phyloP scores from a whole-genome alignment of 2,888 invertebrate species.

The Megalurothrips usitatus region DNA sequence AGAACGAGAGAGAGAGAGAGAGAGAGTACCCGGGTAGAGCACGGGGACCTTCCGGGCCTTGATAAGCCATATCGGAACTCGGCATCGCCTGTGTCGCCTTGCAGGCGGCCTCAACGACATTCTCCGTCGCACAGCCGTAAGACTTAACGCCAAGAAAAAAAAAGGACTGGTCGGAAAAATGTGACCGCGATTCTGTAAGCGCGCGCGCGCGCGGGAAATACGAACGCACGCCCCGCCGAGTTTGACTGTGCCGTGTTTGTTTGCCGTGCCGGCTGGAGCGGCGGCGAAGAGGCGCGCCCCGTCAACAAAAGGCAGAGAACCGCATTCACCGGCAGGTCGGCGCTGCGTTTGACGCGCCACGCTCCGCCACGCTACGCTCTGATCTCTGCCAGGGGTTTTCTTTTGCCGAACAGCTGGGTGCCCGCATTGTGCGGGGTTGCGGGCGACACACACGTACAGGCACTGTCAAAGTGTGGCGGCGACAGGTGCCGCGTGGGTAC shows the following conservation, averaged over 20 bases:
- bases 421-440: neutral
- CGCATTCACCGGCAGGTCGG: neutral
- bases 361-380: neutral
- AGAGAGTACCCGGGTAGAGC: no score
- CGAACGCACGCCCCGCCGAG: no score
- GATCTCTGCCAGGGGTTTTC: neutral
- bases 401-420: neutral
- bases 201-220: no score
- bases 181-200: no score
- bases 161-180: no score
- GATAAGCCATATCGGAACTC: neutral
- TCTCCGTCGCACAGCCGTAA: no score
- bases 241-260: no score
- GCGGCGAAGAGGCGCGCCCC: neutral
- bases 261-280: no score
- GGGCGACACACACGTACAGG: neutral
- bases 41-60: neutral
- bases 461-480: neutral
- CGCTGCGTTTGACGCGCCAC: neutral
- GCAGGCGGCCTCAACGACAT: no score
- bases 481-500: neutral
- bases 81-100: neutral
- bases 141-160: no score
- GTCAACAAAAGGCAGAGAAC: neutral
- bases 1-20: no score